These are phyloP conservation scores for Scaptomyza caliginosa DNA, from an alignment of 2,888 invertebrate species.

Conservation along the genomic window DNA sequence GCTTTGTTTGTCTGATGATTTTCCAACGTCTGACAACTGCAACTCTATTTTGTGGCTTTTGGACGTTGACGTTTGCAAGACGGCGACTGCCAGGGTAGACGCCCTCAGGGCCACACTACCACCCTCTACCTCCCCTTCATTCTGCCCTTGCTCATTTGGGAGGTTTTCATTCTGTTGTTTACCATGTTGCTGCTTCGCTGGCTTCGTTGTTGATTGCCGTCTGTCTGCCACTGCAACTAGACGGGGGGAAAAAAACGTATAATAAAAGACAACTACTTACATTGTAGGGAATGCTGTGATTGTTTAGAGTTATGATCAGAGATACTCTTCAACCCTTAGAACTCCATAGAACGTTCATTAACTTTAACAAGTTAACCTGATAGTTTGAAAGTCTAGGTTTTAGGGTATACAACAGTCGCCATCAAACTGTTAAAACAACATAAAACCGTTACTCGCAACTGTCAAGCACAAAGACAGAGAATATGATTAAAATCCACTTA, in stretches of 20 bases:
- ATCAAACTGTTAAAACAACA: too few species aligned
- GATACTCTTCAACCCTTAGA: too few species aligned
- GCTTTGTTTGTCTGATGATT: conserved; percentile 26
- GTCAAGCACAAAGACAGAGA: neutral
- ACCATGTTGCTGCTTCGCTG: conserved; percentile 70
- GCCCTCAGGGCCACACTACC: conserved; percentile 45
- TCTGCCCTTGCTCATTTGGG: conserved; percentile 16
- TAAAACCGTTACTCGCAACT: too few species aligned
- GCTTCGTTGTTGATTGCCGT: conserved; percentile 73
- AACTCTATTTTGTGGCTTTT: conserved; percentile 53
- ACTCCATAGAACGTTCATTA: too few species aligned
- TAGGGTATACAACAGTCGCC: too few species aligned
- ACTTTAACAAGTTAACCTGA: too few species aligned
- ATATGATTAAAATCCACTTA: neutral
- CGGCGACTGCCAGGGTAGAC: neutral
- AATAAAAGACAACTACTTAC: conserved; percentile 13
- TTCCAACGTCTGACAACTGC: conserved; percentile 27
- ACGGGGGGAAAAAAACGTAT: neutral
- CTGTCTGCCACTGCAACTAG: conserved; percentile 53
- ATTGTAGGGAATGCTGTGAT: neutral
- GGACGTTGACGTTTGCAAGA: conserved; percentile 48
- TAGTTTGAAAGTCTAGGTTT: too few species aligned
- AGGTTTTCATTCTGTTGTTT: conserved; percentile 58
- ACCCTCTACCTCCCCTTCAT: neutral
- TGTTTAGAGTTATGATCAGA: too few species aligned